Percentiles rank a stretch among this genome's conserved stretches.
Conservation (phyloP, 1,140 invertebrate species). For the Leptinotarsa texana region DNA sequence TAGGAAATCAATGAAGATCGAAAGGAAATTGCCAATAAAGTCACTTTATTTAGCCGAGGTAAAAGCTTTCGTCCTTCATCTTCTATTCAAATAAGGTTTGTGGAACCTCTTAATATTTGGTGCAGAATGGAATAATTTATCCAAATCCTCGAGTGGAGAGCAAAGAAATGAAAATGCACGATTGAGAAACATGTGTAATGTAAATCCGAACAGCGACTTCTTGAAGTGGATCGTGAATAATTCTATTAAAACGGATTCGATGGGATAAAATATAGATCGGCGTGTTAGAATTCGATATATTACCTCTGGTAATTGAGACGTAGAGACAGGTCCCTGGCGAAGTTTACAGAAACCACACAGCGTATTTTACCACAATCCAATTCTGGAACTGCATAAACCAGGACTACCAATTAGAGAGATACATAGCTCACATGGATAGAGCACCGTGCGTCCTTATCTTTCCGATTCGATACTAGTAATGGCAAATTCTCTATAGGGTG, state of each 20-base stretch:
- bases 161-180: slow-evolving; percentile 29
- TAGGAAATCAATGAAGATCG: slow-evolving; percentile 22
- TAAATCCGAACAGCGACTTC: slow-evolving; percentile 44
- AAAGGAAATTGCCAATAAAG: slow-evolving; percentile 31
- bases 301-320: slow-evolving; percentile 53
- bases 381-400: slow-evolving; percentile 55
- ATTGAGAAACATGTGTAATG: slow-evolving; percentile 39
- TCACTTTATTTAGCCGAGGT: slow-evolving; percentile 30
- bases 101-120: slow-evolving; percentile 29
- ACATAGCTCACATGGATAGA: slow-evolving; percentile 51
- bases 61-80: slow-evolving; percentile 29
- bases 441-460: slow-evolving; percentile 33
- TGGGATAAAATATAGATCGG: slow-evolving; percentile 48
- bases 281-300: slow-evolving; percentile 51
- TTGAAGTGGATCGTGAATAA: slow-evolving; percentile 48
- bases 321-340: slow-evolving; percentile 51
- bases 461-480: slow-evolving; percentile 35
- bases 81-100: slow-evolving; percentile 30
- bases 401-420: slow-evolving; percentile 54
- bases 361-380: slow-evolving; percentile 56
- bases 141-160: slow-evolving; percentile 21
- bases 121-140: slow-evolving; percentile 31
- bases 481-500: slow-evolving; percentile 34
- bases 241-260: slow-evolving; percentile 50
- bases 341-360: slow-evolving; percentile 54